A percentile compares a stretch with the other conserved stretches of the same genome.
phyloP scores from a whole-genome alignment of 1,140 invertebrate species.

The Uloborus diversus region DNA sequence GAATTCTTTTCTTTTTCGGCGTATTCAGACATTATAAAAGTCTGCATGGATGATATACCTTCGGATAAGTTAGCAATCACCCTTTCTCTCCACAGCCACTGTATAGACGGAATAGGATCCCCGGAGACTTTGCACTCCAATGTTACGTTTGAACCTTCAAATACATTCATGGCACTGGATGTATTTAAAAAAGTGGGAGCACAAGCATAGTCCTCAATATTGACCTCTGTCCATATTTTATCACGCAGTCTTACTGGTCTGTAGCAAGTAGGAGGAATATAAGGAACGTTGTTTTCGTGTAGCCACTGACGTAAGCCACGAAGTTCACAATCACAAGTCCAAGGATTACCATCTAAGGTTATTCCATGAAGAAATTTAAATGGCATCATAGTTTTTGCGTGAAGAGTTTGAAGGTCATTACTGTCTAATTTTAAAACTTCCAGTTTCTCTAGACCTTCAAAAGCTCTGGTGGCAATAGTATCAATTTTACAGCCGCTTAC shows the following conservation, averaged over 20 bases:
- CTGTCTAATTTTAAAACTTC: conserved; percentile 85
- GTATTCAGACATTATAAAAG: conserved; percentile 78
- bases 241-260: conserved; percentile 68
- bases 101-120: conserved; percentile 80
- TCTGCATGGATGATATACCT: conserved; percentile 76
- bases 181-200: conserved; percentile 79
- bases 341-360: conserved; percentile 81
- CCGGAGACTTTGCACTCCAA: conserved; percentile 81
- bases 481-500: conserved; percentile 81
- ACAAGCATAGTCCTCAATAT: conserved; percentile 86
- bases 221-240: conserved; percentile 69
- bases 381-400: conserved; percentile 77
- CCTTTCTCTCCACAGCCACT: conserved; percentile 89
- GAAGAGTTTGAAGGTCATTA: conserved; percentile 78
- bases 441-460: conserved; percentile 80
- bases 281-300: conserved; percentile 81
- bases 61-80: conserved; percentile 80
- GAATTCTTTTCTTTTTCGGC: conserved; percentile 79
- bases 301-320: conserved; percentile 85
- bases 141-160: conserved; percentile 84
- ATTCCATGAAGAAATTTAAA: conserved; percentile 78
- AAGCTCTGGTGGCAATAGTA: conserved; percentile 79
- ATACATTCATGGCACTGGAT: conserved; percentile 78
- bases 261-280: conserved; percentile 78
- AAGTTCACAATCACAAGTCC: conserved; percentile 88